Evolutionary conservation across 2,113 vertebrate species (phyloP).

Genomic region (Vulpes lagopus): DNA sequence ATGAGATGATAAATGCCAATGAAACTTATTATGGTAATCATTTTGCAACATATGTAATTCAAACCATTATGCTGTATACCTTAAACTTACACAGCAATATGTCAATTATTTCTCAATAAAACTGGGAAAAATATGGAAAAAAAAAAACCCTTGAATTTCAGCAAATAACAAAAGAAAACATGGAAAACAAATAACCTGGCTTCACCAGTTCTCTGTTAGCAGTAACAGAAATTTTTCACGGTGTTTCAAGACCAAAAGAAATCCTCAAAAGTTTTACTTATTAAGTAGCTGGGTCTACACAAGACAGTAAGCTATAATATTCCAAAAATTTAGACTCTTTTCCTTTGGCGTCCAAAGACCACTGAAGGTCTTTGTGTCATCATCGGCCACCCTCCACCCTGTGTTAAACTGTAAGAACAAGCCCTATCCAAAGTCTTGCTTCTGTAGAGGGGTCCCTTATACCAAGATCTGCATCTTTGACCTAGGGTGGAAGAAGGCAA

Average conservation of each 20-base stretch:
- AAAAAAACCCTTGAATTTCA: background rate
- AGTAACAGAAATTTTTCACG: background rate
- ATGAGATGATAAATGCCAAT: background rate
- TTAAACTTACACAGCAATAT: background rate
- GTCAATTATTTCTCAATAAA: background rate
- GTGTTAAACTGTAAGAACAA: constrained; percentile 93
- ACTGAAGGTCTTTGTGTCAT: rapidly evolving
- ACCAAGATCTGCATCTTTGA: constrained; percentile 67
- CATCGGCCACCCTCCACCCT: background rate
- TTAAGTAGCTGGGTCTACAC: background rate
- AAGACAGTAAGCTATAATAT: background rate
- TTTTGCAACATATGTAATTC: background rate
- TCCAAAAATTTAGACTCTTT: background rate
- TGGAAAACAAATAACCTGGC: background rate
- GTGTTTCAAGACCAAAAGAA: background rate
- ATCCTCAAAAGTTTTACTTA: background rate
- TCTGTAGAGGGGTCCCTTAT: constrained; percentile 94
- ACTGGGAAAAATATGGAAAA: background rate
- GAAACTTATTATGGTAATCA: background rate
- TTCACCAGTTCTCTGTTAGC: background rate
- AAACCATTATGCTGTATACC: background rate
- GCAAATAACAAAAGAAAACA: constrained; percentile 7
- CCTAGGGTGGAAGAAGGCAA: background rate
- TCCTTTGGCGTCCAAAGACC: rapidly evolving
- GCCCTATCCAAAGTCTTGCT: constrained; percentile 94